Conservation (phyloP, 2,888 invertebrate species). For the Euzetes globulus region DNA sequence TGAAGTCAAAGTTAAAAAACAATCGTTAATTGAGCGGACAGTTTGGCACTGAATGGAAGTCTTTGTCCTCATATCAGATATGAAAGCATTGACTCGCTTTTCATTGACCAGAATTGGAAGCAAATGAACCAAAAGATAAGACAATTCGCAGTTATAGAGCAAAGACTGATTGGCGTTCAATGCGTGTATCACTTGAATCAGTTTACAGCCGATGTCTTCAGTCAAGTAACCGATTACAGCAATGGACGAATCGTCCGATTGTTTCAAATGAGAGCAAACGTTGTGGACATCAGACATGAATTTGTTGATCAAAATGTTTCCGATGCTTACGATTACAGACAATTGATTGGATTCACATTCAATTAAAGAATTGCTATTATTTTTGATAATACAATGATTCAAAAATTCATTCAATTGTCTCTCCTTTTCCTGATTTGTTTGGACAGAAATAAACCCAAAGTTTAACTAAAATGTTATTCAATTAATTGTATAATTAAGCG, state of each 20-base stretch:
- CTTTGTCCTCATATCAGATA: not conserved
- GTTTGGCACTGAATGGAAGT: not conserved
- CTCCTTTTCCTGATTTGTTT: constrained; percentile 10
- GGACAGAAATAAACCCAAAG: not conserved
- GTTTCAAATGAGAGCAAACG: not conserved
- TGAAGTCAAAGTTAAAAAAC: not conserved
- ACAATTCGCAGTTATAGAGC: constrained; percentile 24
- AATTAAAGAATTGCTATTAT: not conserved
- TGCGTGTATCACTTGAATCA: constrained; percentile 9
- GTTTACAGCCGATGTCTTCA: constrained; percentile 22
- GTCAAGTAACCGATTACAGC: not conserved
- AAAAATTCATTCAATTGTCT: not conserved
- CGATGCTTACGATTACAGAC: constrained; percentile 25
- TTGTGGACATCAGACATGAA: constrained; percentile 27
- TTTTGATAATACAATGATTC: not conserved
- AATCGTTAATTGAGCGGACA: not conserved
- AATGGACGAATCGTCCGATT: not conserved
- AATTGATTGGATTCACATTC: not conserved
- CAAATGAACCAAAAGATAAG: constrained; percentile 20
- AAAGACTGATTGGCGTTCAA: not conserved
- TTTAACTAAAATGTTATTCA: not conserved
- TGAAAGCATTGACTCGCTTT: not conserved
- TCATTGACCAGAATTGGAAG: not conserved
- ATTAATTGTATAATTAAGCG: not conserved
- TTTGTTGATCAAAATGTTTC: constrained; percentile 26